Base-by-base conservation (phyloP, 2,113 vertebrate species). In the Pachycephala philippinensis region DNA sequence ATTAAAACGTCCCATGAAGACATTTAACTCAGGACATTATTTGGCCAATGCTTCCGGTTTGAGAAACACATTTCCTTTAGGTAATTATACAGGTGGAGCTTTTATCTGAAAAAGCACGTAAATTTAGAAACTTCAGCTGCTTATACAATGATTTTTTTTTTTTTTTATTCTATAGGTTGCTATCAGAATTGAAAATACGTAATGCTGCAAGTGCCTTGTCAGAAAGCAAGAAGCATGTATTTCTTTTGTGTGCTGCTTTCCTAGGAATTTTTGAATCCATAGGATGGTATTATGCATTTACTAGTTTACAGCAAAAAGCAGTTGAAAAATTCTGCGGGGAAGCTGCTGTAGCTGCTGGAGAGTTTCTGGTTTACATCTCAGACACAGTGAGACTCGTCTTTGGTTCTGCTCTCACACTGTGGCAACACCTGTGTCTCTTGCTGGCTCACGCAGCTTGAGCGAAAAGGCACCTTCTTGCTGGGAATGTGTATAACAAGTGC, bases 341-440 rank as follows among this genome's bases (percentile, higher is more conserved):
- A 64, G 24, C 12, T 71, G 50, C 45, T 45, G 47, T 37, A 40
- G 49, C 10, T 66, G 52, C 31, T 33, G 61, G 5, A 66, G 50
- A 2, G 7, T 6, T 24, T 28, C 20, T 56, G 49, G 10, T 75
- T 35, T 45, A 28, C 17, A 6, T 26, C 64, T 44, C 56, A 11
- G 9, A 4, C 6, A 9, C 12, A 15, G 27, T 10, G 56, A 72
- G 12, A 31, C 40, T 70, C 4, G 0, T 5, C 50, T n/a, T 14
- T 9, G 63, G 18, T 7, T 52, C 52, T 30, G n/a, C 3, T 3
- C 66, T 42, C 7, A 2, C 9, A 2, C 11, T 9, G 28, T n/a
- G 37, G 68, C 3, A 3, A 44, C 52, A 15, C 35, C 40, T 3
- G 22, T 13, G 6, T 14, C 26, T 53, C n/a, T 9, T 0, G 0